Base-by-base conservation (phyloP, 2,888 invertebrate species). In the Agonopterix arenella region DNA sequence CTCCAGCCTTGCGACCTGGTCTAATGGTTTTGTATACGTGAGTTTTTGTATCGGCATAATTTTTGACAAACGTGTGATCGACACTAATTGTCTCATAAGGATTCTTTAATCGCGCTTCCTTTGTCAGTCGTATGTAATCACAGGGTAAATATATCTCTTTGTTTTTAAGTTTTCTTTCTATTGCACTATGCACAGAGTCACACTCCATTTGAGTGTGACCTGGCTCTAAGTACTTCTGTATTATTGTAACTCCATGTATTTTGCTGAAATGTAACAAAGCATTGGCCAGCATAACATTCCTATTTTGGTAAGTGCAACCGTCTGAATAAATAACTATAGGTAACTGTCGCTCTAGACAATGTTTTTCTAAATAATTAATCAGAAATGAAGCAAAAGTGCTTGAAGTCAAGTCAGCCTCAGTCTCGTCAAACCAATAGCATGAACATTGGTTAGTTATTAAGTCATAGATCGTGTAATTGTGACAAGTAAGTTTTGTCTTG, bases 101-200 rank as follows among this genome's bases (percentile, higher is more conserved):
- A 42, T 44, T 3, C 2, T 47, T 36, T 13, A 8, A 16, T 45
- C 54, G 42, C 13, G 60, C 58, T 42, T 51, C 48, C 50, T 56
- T 57, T 18, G 54, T 48, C 13, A 53, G 9, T 4, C 43, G 38
- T 11, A 49, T 37, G 45, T 56, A 57, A 28, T 57, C 52, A 49
- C 54, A 51, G 5, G 54, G 57, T n/a, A 57, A 44, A 43, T 56
- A 47, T 11, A 64, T 62, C 46, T 58, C 56, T 41, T 56, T 53
- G 45, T 70, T 61, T 58, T 68, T 69, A 10, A 70, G 41, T 41
- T 65, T 70, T 48, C 63, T 58, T 57, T 80, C 79, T 44, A 79
- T 68, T 1, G 56, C 53, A 11, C 62, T 59, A 53, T 80, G 76
- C 1, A 74, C 69, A 0, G 69, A 71, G 52, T 78, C 76, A 5